phyloP scores from a whole-genome alignment of 2,797 vertebrate species.

The Lagorchestes hirsutus region DNA sequence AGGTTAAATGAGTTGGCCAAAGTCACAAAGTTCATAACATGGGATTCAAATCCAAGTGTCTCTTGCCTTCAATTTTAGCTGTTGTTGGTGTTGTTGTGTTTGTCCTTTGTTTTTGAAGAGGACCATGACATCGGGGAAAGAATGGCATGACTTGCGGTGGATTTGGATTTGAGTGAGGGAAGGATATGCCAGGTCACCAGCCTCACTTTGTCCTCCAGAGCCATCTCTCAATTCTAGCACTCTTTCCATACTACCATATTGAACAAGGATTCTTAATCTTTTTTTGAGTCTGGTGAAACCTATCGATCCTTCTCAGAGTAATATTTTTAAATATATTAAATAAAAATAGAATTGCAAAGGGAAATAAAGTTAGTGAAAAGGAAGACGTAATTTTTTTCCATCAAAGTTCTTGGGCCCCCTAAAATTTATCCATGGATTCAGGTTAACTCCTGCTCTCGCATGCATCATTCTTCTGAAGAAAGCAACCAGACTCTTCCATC shows the following conservation, averaged over 20 bases:
- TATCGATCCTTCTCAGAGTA: background rate
- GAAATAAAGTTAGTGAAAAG: background rate
- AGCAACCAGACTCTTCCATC: conserved; percentile 5
- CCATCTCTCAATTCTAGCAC: background rate
- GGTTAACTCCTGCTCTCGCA: background rate
- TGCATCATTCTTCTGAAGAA: conserved; percentile 13
- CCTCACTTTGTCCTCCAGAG: too few relatives aligned
- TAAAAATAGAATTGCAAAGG: background rate
- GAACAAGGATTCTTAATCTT: background rate
- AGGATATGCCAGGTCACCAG: too few relatives aligned
- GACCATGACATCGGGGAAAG: too few relatives aligned
- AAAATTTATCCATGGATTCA: background rate
- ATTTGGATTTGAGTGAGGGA: too few relatives aligned
- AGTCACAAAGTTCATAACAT: too few relatives aligned
- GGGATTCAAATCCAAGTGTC: too few relatives aligned
- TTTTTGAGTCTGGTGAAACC: background rate
- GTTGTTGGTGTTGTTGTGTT: too few relatives aligned
- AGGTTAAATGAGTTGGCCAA: too few relatives aligned
- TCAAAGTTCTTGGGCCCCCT: background rate
- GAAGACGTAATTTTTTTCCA: background rate
- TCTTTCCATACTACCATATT: background rate
- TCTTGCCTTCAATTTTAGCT: too few relatives aligned
- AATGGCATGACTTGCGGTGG: too few relatives aligned
- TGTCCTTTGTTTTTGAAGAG: too few relatives aligned
- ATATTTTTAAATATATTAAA: background rate